Conservation (phyloP, 2,113 vertebrate genomes). For the Lates calcarifer region DNA sequence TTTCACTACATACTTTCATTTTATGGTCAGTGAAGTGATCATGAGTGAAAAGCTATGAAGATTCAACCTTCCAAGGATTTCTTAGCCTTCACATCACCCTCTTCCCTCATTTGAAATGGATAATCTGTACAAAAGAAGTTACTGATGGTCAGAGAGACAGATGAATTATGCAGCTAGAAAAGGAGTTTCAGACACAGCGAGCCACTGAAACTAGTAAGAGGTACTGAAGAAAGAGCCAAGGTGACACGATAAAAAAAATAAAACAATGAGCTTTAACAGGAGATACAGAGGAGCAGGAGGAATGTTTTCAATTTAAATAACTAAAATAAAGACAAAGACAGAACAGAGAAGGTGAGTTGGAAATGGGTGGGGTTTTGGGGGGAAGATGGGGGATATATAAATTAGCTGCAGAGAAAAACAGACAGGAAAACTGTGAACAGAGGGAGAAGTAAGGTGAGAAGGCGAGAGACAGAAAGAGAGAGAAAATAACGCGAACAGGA, state of each 20-base stretch:
- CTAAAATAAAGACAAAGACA: constrained; percentile 2
- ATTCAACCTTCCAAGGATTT: background rate
- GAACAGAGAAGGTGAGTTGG: background rate
- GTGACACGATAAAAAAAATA: background rate
- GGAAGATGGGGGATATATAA: background rate
- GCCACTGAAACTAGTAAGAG: background rate
- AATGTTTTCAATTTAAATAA: background rate
- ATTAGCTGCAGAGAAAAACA: background rate
- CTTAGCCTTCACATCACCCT: background rate
- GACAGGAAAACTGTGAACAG: constrained; percentile 15
- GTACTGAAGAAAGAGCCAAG: rapidly evolving
- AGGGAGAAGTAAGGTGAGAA: constrained; percentile 32
- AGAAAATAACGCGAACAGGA: constrained; percentile 35
- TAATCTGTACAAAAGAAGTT: background rate
- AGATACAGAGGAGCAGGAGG: background rate
- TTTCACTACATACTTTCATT: background rate
- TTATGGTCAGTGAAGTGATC: background rate
- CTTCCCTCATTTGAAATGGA: background rate
- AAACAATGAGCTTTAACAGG: background rate
- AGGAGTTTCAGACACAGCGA: background rate
- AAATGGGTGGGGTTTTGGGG: no score
- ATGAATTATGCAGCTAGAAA: background rate
- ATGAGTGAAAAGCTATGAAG: background rate
- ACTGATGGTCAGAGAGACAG: background rate
- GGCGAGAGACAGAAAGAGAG: constrained; percentile 1